Evolutionary conservation across 2,113 vertebrate genomes (phyloP).

Genomic region (Amazona guildingii): DNA sequence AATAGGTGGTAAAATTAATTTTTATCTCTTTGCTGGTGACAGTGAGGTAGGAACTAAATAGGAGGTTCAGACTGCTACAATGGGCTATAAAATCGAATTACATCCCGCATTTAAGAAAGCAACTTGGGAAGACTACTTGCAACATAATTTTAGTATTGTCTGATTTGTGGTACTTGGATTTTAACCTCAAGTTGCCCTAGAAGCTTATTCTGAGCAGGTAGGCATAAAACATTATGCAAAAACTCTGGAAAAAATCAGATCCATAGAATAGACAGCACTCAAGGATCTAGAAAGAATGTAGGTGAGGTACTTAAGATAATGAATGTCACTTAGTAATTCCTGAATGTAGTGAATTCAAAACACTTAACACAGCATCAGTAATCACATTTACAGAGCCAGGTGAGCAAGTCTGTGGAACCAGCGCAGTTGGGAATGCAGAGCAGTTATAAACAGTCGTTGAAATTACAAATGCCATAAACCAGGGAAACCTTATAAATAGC

Average conservation of each 20-base stretch:
- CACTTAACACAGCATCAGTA: background rate
- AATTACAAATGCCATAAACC: background rate
- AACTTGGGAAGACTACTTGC: background rate
- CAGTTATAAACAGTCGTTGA: background rate
- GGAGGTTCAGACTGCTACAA: background rate
- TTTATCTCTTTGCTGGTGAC: background rate
- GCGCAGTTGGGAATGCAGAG: background rate
- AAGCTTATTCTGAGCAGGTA: background rate
- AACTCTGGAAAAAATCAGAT: background rate
- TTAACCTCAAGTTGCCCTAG: background rate
- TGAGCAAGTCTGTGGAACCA: background rate
- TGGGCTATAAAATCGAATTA: background rate
- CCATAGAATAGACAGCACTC: background rate
- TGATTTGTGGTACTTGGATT: background rate
- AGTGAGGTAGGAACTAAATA: background rate
- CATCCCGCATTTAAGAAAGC: background rate
- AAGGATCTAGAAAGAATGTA: background rate
- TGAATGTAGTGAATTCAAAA: background rate
- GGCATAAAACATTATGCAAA: background rate
- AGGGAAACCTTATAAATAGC: background rate
- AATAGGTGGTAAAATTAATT: background rate
- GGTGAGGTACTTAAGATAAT: background rate
- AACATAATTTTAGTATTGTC: background rate
- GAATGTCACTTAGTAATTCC: background rate
- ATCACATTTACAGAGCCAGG: background rate